Evolutionary conservation across 1,140 invertebrate genomes (phyloP).

Genomic region (Drosophila neocordata): DNA sequence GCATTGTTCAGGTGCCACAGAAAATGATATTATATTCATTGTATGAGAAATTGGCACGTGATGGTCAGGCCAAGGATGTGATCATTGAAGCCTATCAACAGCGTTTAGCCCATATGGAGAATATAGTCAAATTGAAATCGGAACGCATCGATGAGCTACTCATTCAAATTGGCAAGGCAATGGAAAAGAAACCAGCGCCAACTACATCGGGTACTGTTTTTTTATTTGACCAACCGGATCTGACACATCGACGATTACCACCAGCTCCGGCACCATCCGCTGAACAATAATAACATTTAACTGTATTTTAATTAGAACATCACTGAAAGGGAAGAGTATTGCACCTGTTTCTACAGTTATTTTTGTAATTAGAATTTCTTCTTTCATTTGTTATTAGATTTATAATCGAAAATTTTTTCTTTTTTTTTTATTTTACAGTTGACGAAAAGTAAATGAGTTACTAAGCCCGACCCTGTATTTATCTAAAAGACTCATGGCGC

Average conservation of each 20-base stretch:
- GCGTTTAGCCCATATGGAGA: slow-evolving; percentile 84
- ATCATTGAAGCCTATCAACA: slow-evolving; percentile 48
- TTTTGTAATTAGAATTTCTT: no score
- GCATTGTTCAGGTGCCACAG: slow-evolving; percentile 82
- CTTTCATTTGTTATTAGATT: no score
- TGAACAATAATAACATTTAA: neutral
- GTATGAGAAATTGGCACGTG: slow-evolving; percentile 83
- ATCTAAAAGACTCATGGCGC: no score
- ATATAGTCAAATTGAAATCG: slow-evolving; percentile 84
- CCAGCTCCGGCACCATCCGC: slow-evolving; percentile 5
- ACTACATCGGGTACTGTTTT: neutral
- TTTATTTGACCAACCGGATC: neutral
- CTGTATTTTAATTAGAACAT: no score
- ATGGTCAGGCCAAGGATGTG: slow-evolving; percentile 82
- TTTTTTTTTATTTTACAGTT: no score
- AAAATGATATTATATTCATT: slow-evolving; percentile 84
- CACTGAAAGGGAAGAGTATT: no score
- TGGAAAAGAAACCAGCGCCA: slow-evolving; percentile 19
- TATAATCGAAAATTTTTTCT: no score
- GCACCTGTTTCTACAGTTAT: no score
- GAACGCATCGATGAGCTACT: slow-evolving; percentile 85
- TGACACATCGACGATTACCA: neutral
- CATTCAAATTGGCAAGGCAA: slow-evolving; percentile 63
- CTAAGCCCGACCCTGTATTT: no score
- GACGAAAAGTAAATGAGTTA: no score